A percentile compares a stretch with the other conserved stretches of the same genome.
Evolutionary conservation across 1,140 invertebrate species (phyloP).

Genomic region (Hyles euphorbiae): DNA sequence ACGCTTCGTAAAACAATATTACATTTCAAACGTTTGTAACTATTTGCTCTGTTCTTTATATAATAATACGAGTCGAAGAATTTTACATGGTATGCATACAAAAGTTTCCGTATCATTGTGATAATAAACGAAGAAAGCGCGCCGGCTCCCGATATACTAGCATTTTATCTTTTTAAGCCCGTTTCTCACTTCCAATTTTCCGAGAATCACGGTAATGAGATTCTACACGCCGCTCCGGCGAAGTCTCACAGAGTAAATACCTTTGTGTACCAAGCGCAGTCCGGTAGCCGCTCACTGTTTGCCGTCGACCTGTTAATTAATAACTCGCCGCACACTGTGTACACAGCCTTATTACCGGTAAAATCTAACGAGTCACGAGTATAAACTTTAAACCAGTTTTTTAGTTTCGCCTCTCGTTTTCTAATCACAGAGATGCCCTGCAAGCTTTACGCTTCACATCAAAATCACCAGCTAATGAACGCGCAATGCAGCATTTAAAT

Average conservation of each 20-base stretch:
- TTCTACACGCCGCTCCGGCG: slow-evolving; percentile 54
- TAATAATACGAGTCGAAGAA: too few relatives aligned
- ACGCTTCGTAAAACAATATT: too few relatives aligned
- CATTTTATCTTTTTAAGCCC: slow-evolving; percentile 62
- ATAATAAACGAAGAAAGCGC: slow-evolving; percentile 55
- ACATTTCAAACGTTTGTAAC: too few relatives aligned
- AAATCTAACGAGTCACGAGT: slow-evolving; percentile 73
- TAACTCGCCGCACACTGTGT: slow-evolving; percentile 67
- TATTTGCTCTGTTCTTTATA: too few relatives aligned
- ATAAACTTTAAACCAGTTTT: slow-evolving; percentile 58
- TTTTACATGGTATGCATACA: too few relatives aligned
- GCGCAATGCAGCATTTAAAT: slow-evolving; percentile 56
- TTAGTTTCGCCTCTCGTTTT: slow-evolving; percentile 53
- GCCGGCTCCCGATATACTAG: slow-evolving; percentile 40
- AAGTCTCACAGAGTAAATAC: slow-evolving; percentile 58
- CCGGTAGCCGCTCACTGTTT: slow-evolving; percentile 69
- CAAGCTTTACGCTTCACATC: slow-evolving; percentile 17
- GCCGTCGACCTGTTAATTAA: slow-evolving; percentile 74
- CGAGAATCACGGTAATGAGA: slow-evolving; percentile 66
- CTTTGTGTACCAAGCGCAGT: slow-evolving; percentile 65
- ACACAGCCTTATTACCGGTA: slow-evolving; percentile 74
- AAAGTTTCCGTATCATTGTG: slow-evolving; percentile 24
- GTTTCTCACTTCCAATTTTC: slow-evolving; percentile 71
- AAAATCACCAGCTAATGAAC: slow-evolving; percentile 37
- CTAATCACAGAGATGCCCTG: slow-evolving; percentile 42